Conservation (phyloP, 2,888 invertebrate species). For the Leuctra nigra region DNA sequence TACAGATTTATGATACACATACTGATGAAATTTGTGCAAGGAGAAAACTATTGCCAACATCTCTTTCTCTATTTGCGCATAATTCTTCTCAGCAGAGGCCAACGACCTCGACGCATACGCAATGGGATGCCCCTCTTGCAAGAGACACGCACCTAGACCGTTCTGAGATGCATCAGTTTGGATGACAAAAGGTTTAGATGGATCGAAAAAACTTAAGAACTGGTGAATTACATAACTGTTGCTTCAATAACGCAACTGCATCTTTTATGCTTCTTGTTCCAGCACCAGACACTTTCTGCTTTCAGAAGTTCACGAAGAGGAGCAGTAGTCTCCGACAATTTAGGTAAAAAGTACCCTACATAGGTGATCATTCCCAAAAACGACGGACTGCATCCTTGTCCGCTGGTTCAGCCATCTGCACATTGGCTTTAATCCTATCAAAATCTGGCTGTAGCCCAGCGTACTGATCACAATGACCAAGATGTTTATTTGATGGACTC, state of each 20-base stretch:
- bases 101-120: conserved; percentile 7
- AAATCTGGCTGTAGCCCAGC: background rate
- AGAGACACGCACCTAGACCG: conserved; percentile 3
- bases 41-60: conserved; percentile 7
- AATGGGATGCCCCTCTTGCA: background rate
- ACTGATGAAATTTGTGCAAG: conserved; percentile 13
- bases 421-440: background rate
- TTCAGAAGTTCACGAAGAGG: background rate
- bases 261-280: background rate
- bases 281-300: background rate
- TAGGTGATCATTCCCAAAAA: background rate
- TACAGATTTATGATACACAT: background rate
- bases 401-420: background rate
- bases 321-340: background rate
- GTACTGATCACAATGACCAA: background rate
- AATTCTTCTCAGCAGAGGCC: background rate
- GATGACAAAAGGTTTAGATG: background rate
- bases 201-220: background rate
- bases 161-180: conserved; percentile 6
- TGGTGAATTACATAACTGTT: background rate
- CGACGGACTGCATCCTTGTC: background rate
- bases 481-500: background rate
- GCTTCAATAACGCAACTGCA: background rate
- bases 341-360: background rate
- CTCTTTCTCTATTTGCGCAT: conserved; percentile 13